A percentile compares a stretch with the other conserved stretches of the same genome.
These are phyloP conservation scores for Lethenteron camtschaticum DNA, from an alignment of 2,113 vertebrate species.

Conservation along the genomic window DNA sequence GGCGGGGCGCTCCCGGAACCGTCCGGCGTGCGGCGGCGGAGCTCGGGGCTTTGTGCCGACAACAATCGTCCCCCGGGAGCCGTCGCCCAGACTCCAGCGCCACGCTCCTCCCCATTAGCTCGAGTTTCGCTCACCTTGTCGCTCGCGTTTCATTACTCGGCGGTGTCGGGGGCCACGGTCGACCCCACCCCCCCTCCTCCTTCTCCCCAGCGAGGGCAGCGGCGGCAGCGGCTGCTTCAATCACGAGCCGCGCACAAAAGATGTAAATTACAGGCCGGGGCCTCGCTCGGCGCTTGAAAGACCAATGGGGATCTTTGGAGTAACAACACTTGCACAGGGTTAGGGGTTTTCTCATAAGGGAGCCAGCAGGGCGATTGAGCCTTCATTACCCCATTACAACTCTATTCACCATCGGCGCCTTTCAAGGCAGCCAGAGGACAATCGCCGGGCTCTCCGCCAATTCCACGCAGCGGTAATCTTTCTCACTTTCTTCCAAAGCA, in stretches of 20 bases:
- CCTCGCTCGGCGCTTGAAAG: background rate
- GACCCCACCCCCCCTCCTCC: too few species aligned
- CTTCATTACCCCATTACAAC: conserved; percentile 3
- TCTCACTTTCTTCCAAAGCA: conserved; percentile 4
- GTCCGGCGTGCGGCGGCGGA: too few species aligned
- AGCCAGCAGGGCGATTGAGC: conserved; percentile 1
- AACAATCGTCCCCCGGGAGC: too few species aligned
- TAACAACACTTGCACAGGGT: conserved; percentile 6
- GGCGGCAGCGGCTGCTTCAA: conserved; percentile 1
- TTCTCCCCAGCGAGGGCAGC: too few species aligned
- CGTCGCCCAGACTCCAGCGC: too few species aligned
- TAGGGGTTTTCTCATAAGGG: conserved; percentile 1
- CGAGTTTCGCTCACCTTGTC: too few species aligned
- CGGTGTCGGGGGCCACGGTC: too few species aligned
- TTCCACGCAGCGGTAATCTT: conserved; percentile 1
- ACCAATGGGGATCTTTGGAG: background rate
- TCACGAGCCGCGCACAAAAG: conserved; percentile 2
- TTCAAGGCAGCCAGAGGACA: conserved; percentile 4
- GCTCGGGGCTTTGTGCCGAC: too few species aligned
- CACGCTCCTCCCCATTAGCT: too few species aligned
- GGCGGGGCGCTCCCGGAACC: too few species aligned
- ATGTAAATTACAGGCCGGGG: conserved; percentile 5
- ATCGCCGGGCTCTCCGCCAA: background rate
- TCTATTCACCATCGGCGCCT: conserved; percentile 4
- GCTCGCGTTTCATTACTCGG: too few species aligned